Conservation (phyloP, 2,888 invertebrate species). For the Sylvicola cinctus region DNA sequence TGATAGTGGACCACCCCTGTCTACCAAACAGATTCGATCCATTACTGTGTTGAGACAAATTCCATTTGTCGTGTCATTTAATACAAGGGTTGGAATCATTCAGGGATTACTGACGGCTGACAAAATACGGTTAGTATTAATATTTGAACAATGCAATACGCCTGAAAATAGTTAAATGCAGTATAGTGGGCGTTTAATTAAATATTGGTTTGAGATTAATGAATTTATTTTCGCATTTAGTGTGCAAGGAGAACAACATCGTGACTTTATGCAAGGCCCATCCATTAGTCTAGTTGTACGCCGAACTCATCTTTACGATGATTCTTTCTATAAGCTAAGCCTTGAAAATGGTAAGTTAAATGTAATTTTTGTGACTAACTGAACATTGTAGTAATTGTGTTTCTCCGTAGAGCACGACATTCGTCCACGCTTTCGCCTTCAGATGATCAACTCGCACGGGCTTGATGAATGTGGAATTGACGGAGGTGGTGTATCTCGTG, state of each 20-base stretch:
- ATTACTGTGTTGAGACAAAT: slow-evolving; percentile 76
- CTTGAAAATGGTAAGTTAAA: slow-evolving; percentile 55
- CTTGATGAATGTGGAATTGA: slow-evolving; percentile 92
- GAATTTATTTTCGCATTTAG: slow-evolving; percentile 29
- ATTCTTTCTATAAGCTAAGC: slow-evolving; percentile 86
- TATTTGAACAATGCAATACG: neutral
- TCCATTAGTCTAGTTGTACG: slow-evolving; percentile 56
- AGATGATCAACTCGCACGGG: slow-evolving; percentile 76
- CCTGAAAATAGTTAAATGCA: no score
- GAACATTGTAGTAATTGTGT: neutral
- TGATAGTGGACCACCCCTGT: slow-evolving; percentile 48
- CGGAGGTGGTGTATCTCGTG: slow-evolving; percentile 90
- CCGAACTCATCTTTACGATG: slow-evolving; percentile 90
- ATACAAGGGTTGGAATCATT: slow-evolving; percentile 68
- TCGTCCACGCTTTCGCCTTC: slow-evolving; percentile 66
- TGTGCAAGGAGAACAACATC: slow-evolving; percentile 51
- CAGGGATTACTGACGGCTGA: slow-evolving; percentile 41
- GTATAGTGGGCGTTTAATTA: neutral
- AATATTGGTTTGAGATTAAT: slow-evolving; percentile 26
- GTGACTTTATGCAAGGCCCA: slow-evolving; percentile 49
- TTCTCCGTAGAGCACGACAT: slow-evolving; percentile 54
- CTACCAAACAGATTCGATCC: slow-evolving; percentile 71
- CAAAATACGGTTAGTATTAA: slow-evolving; percentile 16
- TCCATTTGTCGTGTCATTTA: slow-evolving; percentile 86
- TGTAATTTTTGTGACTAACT: neutral